Evolutionary conservation across 2,888 invertebrate genomes (phyloP).

Genomic region (Euspilapteryx auroguttella): DNA sequence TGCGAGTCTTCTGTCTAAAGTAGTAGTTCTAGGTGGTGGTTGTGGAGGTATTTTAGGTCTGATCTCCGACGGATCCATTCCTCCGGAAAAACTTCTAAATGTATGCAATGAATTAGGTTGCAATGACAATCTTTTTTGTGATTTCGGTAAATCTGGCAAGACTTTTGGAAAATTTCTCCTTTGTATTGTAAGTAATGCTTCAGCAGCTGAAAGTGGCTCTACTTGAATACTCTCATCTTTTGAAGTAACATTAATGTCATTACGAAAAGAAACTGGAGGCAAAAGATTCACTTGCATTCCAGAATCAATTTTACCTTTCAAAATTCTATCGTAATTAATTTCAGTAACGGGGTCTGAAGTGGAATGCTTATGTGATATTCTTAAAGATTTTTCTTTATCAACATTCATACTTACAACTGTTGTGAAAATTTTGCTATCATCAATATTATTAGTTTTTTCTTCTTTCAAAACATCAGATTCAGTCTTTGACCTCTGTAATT

Average conservation of each 20-base stretch:
- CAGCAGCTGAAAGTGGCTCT: slow-evolving; percentile 63
- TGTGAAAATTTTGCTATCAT: slow-evolving; percentile 25
- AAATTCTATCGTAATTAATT: slow-evolving; percentile 40
- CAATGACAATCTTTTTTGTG: slow-evolving; percentile 65
- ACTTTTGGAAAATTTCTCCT: slow-evolving; percentile 84
- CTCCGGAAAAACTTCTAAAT: slow-evolving; percentile 26
- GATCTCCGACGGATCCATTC: slow-evolving; percentile 26
- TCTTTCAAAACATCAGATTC: slow-evolving; percentile 15
- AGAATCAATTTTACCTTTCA: slow-evolving; percentile 25
- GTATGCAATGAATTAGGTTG: slow-evolving; percentile 56
- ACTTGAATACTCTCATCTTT: slow-evolving; percentile 53
- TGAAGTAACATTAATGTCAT: slow-evolving; percentile 77
- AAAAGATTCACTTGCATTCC: slow-evolving; percentile 24
- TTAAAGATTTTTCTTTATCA: slow-evolving; percentile 28
- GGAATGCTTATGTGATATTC: slow-evolving; percentile 67
- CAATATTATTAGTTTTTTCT: slow-evolving; percentile 8
- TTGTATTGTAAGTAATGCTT: slow-evolving; percentile 73
- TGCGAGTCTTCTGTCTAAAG: slow-evolving; percentile 62
- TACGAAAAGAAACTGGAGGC: slow-evolving; percentile 47
- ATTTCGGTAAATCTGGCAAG: slow-evolving; percentile 71
- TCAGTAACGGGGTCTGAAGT: slow-evolving; percentile 70
- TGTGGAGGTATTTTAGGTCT: slow-evolving; percentile 62
- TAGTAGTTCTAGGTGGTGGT: slow-evolving; percentile 76
- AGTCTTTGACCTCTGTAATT: slow-evolving; percentile 41
- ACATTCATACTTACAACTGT: slow-evolving; percentile 38